Evolutionary conservation across 2,113 vertebrate species (phyloP).

Genomic region (Dendrocopos noguchii): DNA sequence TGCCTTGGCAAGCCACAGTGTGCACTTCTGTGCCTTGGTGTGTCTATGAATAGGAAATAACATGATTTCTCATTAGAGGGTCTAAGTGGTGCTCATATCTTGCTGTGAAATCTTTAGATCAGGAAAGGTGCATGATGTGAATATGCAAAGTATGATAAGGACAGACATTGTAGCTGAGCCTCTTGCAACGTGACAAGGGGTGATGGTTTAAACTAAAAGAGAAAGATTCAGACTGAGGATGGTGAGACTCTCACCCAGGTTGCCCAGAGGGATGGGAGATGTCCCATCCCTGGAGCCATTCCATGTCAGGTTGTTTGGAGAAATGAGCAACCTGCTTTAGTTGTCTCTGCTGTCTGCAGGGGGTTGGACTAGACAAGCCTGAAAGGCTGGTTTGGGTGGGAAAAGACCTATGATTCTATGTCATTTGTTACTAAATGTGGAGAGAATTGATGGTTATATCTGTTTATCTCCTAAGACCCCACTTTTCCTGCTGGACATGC

Average conservation of each 20-base stretch:
- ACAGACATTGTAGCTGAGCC: too few relatives aligned
- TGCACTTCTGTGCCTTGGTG: not conserved
- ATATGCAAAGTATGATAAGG: not conserved
- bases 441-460: not conserved
- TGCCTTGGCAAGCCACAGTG: rapidly evolving
- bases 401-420: not conserved
- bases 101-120: not conserved
- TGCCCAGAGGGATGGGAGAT: too few relatives aligned
- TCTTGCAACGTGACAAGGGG: too few relatives aligned
- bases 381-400: too few relatives aligned
- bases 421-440: not conserved
- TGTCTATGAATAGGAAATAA: not conserved
- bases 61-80: rapidly evolving
- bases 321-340: too few relatives aligned
- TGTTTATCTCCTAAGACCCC: rapidly evolving
- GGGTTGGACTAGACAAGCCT: too few relatives aligned
- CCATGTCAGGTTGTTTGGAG: too few relatives aligned
- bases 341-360: too few relatives aligned
- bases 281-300: too few relatives aligned
- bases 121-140: not conserved
- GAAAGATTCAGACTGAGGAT: too few relatives aligned
- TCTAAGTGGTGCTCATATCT: not conserved
- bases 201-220: too few relatives aligned
- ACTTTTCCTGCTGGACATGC: not conserved
- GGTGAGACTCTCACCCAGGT: too few relatives aligned